phyloP scores from a whole-genome alignment of 2,113 vertebrate species.

The Paracanthobrama guichenoti region DNA sequence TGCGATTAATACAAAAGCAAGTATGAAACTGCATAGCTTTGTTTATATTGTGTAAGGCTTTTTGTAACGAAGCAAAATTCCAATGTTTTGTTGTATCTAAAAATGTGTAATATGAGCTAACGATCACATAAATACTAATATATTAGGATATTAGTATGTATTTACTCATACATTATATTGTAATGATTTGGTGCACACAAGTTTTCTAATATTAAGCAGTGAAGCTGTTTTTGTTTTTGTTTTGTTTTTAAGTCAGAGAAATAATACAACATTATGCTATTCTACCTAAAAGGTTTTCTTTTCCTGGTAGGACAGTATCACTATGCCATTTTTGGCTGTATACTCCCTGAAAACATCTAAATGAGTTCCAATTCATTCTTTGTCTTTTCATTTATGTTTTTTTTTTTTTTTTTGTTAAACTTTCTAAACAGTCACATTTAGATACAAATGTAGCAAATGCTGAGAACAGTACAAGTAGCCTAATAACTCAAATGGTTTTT shows the following conservation, averaged over 20 bases:
- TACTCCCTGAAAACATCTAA: not conserved
- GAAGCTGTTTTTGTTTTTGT: not conserved
- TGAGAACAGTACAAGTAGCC: not conserved
- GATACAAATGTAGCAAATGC: not conserved
- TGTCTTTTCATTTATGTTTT: not conserved
- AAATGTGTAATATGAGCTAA: not conserved
- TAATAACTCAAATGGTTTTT: not conserved
- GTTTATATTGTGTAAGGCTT: not conserved
- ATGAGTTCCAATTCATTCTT: not conserved
- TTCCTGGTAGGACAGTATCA: not conserved
- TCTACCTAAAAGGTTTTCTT: not conserved
- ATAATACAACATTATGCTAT: not conserved
- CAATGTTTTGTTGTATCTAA: not conserved
- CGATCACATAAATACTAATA: not conserved
- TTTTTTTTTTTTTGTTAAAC: not conserved
- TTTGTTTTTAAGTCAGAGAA: not conserved
- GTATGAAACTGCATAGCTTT: not conserved
- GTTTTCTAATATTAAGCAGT: not conserved
- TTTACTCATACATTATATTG: constrained; percentile 59
- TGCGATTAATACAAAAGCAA: not conserved
- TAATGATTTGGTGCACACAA: not conserved
- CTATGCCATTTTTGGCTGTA: not conserved
- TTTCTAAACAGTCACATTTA: not conserved
- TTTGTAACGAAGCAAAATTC: not conserved
- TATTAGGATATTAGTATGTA: no score